Evolutionary conservation across 2,113 vertebrate genomes (phyloP).

Genomic region (Nesogale talazaci): DNA sequence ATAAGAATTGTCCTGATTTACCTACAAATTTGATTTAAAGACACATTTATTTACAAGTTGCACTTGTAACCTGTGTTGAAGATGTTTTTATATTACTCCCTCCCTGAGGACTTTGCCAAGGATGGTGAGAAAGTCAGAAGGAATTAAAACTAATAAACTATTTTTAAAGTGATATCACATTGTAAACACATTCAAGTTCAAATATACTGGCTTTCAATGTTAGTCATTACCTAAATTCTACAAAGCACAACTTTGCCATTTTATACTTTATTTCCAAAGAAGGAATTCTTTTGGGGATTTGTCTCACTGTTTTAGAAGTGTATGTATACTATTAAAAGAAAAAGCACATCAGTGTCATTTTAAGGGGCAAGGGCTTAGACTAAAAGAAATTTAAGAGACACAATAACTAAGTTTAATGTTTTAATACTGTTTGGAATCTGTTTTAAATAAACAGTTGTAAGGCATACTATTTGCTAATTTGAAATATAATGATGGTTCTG

Average conservation of each 20-base stretch:
- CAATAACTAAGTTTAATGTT: background rate
- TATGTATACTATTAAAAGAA: no score
- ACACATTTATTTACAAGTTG: no score
- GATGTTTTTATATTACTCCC: background rate
- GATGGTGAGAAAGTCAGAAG: slow-evolving; percentile 41
- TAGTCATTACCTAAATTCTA: background rate
- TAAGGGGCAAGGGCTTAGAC: no score
- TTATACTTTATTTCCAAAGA: no score
- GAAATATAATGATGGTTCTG: background rate
- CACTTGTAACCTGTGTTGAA: background rate
- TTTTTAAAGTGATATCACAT: slow-evolving; percentile 7
- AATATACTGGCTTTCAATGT: background rate
- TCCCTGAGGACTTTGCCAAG: background rate
- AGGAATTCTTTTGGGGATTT: no score
- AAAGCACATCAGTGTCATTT: no score
- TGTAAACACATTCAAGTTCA: slow-evolving; percentile 16
- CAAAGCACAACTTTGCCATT: no score
- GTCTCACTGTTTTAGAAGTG: no score
- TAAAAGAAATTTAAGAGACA: background rate
- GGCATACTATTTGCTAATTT: background rate
- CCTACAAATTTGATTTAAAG: no score
- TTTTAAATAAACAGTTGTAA: background rate
- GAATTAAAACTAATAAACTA: slow-evolving; percentile 20
- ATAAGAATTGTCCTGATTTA: no score
- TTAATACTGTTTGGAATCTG: background rate